Percentiles rank a stretch among this genome's conserved stretches.
These are phyloP conservation scores for Ancistrus triradiatus DNA, from an alignment of 2,113 vertebrate genomes.

Conservation along the genomic window DNA sequence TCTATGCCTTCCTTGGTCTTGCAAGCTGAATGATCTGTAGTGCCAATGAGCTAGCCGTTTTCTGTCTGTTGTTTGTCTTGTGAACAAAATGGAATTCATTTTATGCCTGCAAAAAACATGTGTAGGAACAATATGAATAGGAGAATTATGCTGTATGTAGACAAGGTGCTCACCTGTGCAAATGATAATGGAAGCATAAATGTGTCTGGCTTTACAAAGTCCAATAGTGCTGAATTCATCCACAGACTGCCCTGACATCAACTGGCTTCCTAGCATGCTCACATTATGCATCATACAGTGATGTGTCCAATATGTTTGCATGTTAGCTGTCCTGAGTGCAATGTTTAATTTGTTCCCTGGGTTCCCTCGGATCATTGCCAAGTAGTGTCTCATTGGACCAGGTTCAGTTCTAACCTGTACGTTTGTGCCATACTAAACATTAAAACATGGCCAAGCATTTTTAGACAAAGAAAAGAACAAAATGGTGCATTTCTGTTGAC, in stretches of 20 bases:
- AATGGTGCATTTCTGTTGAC: constrained; percentile 62
- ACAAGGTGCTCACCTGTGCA: constrained; percentile 49
- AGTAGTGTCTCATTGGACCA: constrained; percentile 58
- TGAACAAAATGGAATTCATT: constrained; percentile 63
- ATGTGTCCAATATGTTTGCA: constrained; percentile 59
- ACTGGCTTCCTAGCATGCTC: constrained; percentile 60
- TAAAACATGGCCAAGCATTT: constrained; percentile 49
- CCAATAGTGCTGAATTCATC: constrained; percentile 43
- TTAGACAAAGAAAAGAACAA: constrained; percentile 38
- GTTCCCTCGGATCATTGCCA: constrained; percentile 53
- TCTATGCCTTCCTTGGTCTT: constrained; percentile 70
- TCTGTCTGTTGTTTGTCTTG: constrained; percentile 61
- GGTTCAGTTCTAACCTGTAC: constrained; percentile 53
- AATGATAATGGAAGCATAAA: constrained; percentile 30
- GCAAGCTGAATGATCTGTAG: constrained; percentile 66
- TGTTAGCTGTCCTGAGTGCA: constrained; percentile 54
- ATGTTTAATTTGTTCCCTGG: constrained; percentile 45
- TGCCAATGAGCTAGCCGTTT: constrained; percentile 62
- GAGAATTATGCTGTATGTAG: constrained; percentile 35
- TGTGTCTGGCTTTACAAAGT: constrained; percentile 34
- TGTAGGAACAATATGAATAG: constrained; percentile 37
- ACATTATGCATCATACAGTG: constrained; percentile 59
- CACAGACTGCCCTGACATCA: constrained; percentile 50
- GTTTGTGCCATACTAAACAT: constrained; percentile 54
- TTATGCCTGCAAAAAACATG: constrained; percentile 52